Evolutionary conservation across 2,888 invertebrate species (phyloP).

Genomic region (Mythimna ferrago): DNA sequence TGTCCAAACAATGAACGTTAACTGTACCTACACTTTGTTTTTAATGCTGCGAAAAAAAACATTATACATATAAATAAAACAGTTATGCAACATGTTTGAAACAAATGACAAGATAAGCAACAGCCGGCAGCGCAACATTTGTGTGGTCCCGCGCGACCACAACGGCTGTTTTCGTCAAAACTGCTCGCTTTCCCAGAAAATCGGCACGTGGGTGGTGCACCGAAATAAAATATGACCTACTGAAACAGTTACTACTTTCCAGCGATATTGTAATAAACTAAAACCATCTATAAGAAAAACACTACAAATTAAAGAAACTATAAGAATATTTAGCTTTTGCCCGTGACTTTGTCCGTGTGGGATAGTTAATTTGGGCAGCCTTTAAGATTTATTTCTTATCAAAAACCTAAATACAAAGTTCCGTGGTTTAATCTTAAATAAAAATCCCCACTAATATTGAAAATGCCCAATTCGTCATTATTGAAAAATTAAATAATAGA

Average conservation of each 20-base stretch:
- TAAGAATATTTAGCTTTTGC: not conserved
- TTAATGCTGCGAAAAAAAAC: not conserved
- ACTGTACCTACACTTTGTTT: not conserved
- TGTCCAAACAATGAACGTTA: too few relatives aligned
- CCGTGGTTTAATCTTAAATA: too few relatives aligned
- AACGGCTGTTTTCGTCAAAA: slow-evolving; percentile 54
- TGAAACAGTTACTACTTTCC: slow-evolving; percentile 46
- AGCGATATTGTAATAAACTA: not conserved
- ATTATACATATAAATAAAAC: not conserved
- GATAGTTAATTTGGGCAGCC: too few relatives aligned
- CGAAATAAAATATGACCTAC: slow-evolving; percentile 43
- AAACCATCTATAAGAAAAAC: not conserved
- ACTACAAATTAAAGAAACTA: not conserved
- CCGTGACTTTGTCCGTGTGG: too few relatives aligned
- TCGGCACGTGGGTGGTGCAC: slow-evolving; percentile 48
- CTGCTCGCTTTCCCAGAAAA: slow-evolving; percentile 57
- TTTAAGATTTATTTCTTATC: too few relatives aligned
- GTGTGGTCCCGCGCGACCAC: slow-evolving; percentile 68
- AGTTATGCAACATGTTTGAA: slow-evolving; percentile 37
- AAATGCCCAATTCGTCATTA: too few relatives aligned
- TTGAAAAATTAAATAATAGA: too few relatives aligned
- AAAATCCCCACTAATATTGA: too few relatives aligned
- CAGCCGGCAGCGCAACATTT: slow-evolving; percentile 66
- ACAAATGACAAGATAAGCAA: slow-evolving; percentile 62
- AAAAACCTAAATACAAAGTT: too few relatives aligned